Base-by-base conservation (phyloP, 2,888 invertebrate species). In the Idaea biselata region DNA sequence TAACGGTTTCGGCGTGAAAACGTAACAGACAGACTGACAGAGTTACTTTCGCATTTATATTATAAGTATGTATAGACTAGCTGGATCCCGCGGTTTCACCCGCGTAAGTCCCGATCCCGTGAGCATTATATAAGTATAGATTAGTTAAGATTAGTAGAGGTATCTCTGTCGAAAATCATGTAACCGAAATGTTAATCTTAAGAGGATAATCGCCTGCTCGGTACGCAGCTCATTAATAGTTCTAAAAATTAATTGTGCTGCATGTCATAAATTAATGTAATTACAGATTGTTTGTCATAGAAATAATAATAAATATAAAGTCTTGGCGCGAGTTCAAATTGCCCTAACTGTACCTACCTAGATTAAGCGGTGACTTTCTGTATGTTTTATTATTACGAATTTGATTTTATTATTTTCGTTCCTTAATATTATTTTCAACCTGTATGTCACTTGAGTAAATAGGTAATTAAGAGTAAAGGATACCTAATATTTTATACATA, bases 121-220 rank as follows among this genome's bases (percentile, higher is more conserved):
- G n/a, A n/a, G n/a, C n/a, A n/a, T n/a, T n/a, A n/a, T n/a, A n/a
- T n/a, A n/a, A n/a, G n/a, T n/a, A n/a, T n/a, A n/a, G n/a, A n/a
- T n/a, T n/a, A n/a, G n/a, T n/a, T n/a, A n/a, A n/a, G n/a, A 25
- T 25, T 25, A 25, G 25, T 3, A 25, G n/a, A n/a, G n/a, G n/a
- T 25, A 25, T 18, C 25, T 59, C 57, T 11, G 32, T 33, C 65
- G 44, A 44, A 44, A 44, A 44, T 44, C 44, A 8, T 44, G 14
- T 11, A 44, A 44, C 8, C 14, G 14, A 44, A 44, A 44, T 44
- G 44, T 44, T 44, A 44, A 3, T 3, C 14, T 3, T 44, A 44
- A 44, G 14, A 44, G 44, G 44, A 44, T 44, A 44, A 44, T 8
- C 44, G 44, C 44, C 44, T 44, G 14, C 44, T 44, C 11, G 44